Conservation (phyloP, 2,797 vertebrate genomes). For the Pangasius larnaudii region DNA sequence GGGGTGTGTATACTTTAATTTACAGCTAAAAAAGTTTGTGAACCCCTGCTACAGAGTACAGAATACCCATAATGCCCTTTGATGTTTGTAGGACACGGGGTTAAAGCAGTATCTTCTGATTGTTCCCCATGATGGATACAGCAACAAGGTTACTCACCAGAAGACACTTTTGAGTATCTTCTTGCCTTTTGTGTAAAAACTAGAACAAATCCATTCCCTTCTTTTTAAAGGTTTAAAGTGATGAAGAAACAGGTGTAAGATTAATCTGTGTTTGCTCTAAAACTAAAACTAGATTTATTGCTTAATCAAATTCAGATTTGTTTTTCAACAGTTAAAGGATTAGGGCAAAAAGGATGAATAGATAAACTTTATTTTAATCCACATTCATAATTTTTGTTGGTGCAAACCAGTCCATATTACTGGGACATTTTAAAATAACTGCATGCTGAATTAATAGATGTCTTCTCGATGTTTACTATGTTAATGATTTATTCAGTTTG, state of each 20-base stretch:
- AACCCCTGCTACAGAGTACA: background rate
- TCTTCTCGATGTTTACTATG: background rate
- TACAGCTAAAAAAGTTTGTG: background rate
- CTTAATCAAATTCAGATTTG: background rate
- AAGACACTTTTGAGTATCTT: background rate
- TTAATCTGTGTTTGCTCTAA: background rate
- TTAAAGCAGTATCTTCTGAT: background rate
- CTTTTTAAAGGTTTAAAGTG: background rate
- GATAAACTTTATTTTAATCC: background rate
- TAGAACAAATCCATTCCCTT: background rate
- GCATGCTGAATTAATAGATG: background rate
- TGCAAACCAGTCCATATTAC: background rate
- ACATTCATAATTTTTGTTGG: background rate
- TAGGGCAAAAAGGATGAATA: background rate
- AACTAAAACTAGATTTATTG: background rate
- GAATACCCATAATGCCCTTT: background rate
- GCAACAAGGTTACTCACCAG: background rate
- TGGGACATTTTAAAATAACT: background rate
- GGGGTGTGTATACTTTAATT: background rate
- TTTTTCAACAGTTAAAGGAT: background rate
- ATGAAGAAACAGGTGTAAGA: too few relatives aligned
- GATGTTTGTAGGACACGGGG: background rate
- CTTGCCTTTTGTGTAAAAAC: background rate
- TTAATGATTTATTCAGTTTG: background rate
- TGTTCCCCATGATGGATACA: background rate